Base-by-base conservation (phyloP, 1,140 invertebrate genomes). In the Hydropsyche tenuis region DNA sequence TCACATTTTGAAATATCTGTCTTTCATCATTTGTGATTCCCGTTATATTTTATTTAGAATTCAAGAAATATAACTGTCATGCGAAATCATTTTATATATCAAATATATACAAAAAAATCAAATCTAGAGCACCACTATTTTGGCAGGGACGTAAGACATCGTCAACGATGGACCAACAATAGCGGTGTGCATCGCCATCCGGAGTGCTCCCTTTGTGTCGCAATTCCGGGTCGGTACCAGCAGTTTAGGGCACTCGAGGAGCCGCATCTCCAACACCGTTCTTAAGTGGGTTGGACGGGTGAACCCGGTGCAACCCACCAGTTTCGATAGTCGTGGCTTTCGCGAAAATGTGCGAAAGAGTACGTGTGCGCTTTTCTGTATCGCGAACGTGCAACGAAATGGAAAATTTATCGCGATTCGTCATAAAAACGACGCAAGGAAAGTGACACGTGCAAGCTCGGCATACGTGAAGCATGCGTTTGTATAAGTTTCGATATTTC, bases 161-260 rank as follows among this genome's bases (percentile, higher is more conserved):
- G 51, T 56, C 51, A 18, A 48, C 4, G 4, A 12, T 22, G 7
- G 51, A 23, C 6, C 9, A 1, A 16, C 46, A 51, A 16, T 18
- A 2, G 11, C 20, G 22, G 51, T 23, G 18, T 25, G 56, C 56
- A 60, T 27, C 56, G 11, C 25, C 56, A 60, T 60, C 56, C 56
- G 56, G 56, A 7, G 12, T 12, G 22, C 18, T 3, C 56, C 23
- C 23, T 60, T 60, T 18, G 18, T 18, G 4, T 23, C 11, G 23
- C 56, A 60, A 23, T 60, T 60, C 56, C 56, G 20, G n/a, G 14
- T 18, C 48, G 14, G 18, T 6, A 16, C 6, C 14, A 16, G 45
- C 45, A 68, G 37, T 68, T 68, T 68, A 68, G 37, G 65, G 65
- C 65, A 45, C 65, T 68, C 18, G 63, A 65, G 63, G 37, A 68